Base-by-base conservation (phyloP, 2,797 vertebrate genomes). In the Galaxias olidus region DNA sequence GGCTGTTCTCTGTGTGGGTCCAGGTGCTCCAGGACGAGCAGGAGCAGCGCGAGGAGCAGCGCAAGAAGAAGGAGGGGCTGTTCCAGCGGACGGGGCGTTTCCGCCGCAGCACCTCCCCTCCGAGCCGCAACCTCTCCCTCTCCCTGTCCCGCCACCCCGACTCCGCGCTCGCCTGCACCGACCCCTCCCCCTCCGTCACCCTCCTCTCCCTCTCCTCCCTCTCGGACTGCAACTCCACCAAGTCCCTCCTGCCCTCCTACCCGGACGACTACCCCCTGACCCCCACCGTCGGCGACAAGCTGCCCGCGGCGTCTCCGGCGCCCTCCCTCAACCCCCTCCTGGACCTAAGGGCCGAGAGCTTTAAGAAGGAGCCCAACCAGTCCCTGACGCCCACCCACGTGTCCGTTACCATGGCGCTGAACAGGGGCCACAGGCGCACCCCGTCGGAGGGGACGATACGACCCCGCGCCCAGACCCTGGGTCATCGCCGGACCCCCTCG, bases 191-290 rank as follows among this genome's bases (percentile, higher is more conserved):
- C 54, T 94, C 94, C 0, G 88, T 92, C 20, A 96, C 94, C 0
- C 91, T 96, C 18, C 91, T 95, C 10, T 96, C 95, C 5, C 75
- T 96, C 59, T 96, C 95, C 57, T 96, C 95, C 0, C 87, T 95
- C 65, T 96, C 94, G 0, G 95, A 97, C 86, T 95, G 95, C 87
- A 96, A 95, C 89, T 96, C 95, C 83, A 95, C 94, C 63, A 94
- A 94, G 47, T 96, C 94, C 14, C 90, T 97, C 19, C 89, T 97
- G 53, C 93, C 91, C 74, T 95, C 94, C 0, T 95, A 96, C 84
- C 92, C 91, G 0, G 94, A 95, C 0, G 94, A 95, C 13, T 88
- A 75, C 19, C 68, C 89, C 13, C 20, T 71, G 46, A 88, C 89
- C 17, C 86, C 87, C 0, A 7, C 55, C 49, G 60, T 61, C 3